phyloP scores from a whole-genome alignment of 37 sponge, comb jelly and placozoan species.

The Axinella damicornis region DNA sequence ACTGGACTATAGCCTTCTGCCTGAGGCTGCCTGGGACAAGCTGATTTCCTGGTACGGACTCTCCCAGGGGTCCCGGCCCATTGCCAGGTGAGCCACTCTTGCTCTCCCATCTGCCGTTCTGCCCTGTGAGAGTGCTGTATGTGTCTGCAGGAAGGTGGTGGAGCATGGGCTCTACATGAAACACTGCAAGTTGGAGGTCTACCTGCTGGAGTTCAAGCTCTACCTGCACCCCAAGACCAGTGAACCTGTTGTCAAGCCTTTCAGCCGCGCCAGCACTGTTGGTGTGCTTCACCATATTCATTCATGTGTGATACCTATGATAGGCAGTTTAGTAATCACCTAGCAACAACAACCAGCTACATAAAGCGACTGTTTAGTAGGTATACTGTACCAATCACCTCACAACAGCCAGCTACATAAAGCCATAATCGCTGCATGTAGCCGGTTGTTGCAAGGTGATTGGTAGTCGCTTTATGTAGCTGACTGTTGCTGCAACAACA shows the following conservation, averaged over 20 bases:
- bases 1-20: conserved; percentile 77
- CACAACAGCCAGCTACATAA: no score
- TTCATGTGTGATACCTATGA: background rate
- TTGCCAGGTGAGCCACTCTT: no score
- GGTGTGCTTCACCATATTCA: conserved; percentile 19
- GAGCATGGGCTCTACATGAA: conserved; percentile 85
- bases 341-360: no score
- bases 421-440: no score
- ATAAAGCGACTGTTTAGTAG: no score
- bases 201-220: conserved; percentile 79
- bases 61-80: conserved; percentile 32
- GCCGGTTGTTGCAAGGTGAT: no score
- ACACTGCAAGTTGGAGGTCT: conserved; percentile 92
- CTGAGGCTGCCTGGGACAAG: conserved; percentile 77
- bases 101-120: no score
- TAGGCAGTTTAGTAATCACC: no score
- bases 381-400: no score
- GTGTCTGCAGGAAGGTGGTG: conserved; percentile 61
- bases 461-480: no score
- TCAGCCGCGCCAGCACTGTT: conserved; percentile 80
- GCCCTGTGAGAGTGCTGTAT: no score
- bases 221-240: conserved; percentile 55
- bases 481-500: no score
- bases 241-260: conserved; percentile 42
- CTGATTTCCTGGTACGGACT: conserved; percentile 75